A percentile compares a stretch with the other conserved stretches of the same genome.
Conservation (phyloP, 1,140 invertebrate species). For the Holotrichia oblita region DNA sequence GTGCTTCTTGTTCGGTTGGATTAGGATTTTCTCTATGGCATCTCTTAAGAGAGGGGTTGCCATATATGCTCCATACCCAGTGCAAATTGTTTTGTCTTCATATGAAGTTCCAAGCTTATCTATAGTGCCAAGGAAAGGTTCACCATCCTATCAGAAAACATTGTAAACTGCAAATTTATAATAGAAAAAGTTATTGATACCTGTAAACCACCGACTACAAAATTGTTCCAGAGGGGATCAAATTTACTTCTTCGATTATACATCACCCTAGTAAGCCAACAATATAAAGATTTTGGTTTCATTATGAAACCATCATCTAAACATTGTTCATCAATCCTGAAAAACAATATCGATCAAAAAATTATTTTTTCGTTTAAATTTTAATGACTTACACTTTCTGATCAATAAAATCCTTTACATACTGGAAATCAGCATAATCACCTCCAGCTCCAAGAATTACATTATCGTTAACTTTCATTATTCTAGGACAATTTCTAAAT, state of each 20-base stretch:
- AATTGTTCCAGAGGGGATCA: conserved; percentile 95
- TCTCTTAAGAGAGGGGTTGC: conserved; percentile 85
- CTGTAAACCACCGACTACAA: conserved; percentile 89
- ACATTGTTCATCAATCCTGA: conserved; percentile 86
- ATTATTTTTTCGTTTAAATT: background rate
- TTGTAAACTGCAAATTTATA: background rate
- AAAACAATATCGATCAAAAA: conserved; percentile 14
- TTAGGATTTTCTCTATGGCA: conserved; percentile 72
- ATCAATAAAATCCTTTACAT: conserved; percentile 85
- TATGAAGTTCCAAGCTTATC: conserved; percentile 95
- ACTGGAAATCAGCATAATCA: conserved; percentile 97
- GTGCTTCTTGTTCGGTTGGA: conserved; percentile 73
- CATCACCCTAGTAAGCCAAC: conserved; percentile 92
- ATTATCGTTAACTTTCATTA: conserved; percentile 89
- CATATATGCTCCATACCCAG: conserved; percentile 90
- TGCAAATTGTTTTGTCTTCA: conserved; percentile 82
- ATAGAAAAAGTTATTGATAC: conserved; percentile 61
- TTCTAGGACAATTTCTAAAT: conserved; percentile 82
- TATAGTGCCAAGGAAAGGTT: conserved; percentile 86
- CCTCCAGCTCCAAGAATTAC: conserved; percentile 90
- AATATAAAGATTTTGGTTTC: conserved; percentile 88
- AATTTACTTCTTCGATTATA: conserved; percentile 93
- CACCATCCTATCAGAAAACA: conserved; percentile 59
- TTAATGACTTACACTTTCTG: conserved; percentile 84
- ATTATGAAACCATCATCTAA: conserved; percentile 88